A percentile compares a stretch with the other conserved stretches of the same genome.
These are phyloP conservation scores for Eilema sororculum DNA, from an alignment of 2,888 invertebrate genomes.

Conservation along the genomic window DNA sequence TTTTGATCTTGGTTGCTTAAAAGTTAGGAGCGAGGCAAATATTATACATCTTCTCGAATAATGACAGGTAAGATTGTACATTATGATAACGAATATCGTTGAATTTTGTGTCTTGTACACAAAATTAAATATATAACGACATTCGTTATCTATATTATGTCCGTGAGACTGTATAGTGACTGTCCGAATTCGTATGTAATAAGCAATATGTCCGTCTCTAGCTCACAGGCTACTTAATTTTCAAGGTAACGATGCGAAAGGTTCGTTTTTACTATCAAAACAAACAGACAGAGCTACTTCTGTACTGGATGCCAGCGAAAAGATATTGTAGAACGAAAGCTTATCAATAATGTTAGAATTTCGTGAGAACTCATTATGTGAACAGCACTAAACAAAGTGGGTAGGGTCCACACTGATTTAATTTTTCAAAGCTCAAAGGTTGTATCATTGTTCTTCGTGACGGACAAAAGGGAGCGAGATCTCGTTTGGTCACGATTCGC, in stretches of 20 bases:
- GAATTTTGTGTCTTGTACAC: neutral
- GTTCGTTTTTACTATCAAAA: neutral
- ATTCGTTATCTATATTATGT: no score
- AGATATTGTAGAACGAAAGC: slow-evolving; percentile 11
- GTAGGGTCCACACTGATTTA: slow-evolving; percentile 46
- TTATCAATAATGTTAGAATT: slow-evolving; percentile 17
- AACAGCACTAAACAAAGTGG: slow-evolving; percentile 27
- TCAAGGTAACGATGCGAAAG: neutral
- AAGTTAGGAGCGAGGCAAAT: neutral
- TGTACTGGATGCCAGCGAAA: neutral
- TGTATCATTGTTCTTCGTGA: slow-evolving; percentile 66
- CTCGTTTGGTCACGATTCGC: slow-evolving; percentile 76
- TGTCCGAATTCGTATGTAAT: no score
- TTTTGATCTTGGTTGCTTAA: neutral
- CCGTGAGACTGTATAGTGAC: no score
- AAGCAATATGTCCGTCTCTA: neutral
- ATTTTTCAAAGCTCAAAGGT: slow-evolving; percentile 49
- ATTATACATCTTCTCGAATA: neutral
- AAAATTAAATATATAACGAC: no score
- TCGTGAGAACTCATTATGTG: slow-evolving; percentile 49
- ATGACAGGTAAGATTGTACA: no score
- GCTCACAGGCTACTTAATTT: neutral
- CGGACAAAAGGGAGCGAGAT: slow-evolving; percentile 74
- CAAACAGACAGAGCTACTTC: neutral
- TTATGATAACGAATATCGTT: no score